These are phyloP conservation scores for Lucinisca nassula DNA, from an alignment of 2,888 invertebrate genomes.

Conservation along the genomic window DNA sequence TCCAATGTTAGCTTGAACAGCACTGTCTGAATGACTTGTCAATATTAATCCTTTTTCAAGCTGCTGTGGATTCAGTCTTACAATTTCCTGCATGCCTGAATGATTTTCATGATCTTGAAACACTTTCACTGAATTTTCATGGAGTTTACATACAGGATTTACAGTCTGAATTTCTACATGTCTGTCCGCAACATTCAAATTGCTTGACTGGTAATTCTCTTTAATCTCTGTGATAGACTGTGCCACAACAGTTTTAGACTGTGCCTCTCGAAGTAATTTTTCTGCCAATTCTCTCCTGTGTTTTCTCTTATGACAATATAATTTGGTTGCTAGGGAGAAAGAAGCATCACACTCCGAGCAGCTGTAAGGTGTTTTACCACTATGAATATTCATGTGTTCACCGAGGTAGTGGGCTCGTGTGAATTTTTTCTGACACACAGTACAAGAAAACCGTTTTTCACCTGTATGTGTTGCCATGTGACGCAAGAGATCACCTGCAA, in stretches of 20 bases:
- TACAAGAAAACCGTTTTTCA: neutral
- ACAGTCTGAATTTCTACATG: neutral
- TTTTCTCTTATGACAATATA: neutral
- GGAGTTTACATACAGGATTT: neutral
- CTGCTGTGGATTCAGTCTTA: neutral
- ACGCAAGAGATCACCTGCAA: neutral
- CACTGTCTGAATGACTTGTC: neutral
- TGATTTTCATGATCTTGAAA: neutral
- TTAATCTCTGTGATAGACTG: neutral
- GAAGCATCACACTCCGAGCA: neutral
- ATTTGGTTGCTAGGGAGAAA: neutral
- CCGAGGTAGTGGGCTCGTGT: neutral
- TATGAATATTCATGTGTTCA: slow-evolving; percentile 9
- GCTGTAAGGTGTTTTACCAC: neutral
- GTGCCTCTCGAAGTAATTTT: neutral
- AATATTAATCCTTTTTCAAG: neutral
- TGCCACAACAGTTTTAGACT: neutral
- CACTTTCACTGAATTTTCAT: neutral
- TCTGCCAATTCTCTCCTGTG: slow-evolving; percentile 4
- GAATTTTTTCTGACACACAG: neutral
- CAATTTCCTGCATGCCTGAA: neutral
- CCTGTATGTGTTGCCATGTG: neutral
- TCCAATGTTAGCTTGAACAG: neutral
- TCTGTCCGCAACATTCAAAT: neutral
- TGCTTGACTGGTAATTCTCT: neutral